A percentile compares a stretch with the other conserved stretches of the same genome.
phyloP scores from a whole-genome alignment of 2,888 invertebrate genomes.

The Hydroisotoma schaefferi region DNA sequence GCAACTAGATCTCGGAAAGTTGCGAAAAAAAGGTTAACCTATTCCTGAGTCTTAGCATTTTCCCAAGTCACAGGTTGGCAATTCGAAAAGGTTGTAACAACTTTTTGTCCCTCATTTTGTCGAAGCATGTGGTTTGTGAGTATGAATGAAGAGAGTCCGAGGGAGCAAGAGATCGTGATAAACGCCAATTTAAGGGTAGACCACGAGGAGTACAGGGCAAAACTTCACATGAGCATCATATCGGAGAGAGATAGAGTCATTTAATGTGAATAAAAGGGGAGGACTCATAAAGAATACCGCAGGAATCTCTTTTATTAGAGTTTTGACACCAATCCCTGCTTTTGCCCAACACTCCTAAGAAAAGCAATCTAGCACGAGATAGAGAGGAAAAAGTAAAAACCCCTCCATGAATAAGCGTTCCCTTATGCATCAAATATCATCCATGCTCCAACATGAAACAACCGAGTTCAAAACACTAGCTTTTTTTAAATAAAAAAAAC shows the following conservation, averaged over 20 bases:
- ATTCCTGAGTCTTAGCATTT: no score
- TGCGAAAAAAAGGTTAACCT: no score
- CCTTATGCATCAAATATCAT: no score
- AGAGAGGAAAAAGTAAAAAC: neutral
- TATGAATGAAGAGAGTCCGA: constrained; percentile 1
- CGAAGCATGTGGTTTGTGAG: no score
- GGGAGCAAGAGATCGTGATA: constrained; percentile 32
- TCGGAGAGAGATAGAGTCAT: constrained; percentile 25
- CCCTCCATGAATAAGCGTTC: no score
- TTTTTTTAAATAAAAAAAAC: neutral
- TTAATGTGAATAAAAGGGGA: constrained; percentile 20
- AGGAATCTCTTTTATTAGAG: constrained; percentile 47
- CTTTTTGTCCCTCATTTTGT: no score
- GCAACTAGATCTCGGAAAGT: no score
- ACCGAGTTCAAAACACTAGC: neutral
- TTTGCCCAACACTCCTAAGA: constrained; percentile 23
- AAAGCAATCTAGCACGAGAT: neutral
- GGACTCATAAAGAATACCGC: constrained; percentile 45
- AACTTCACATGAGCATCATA: constrained; percentile 1
- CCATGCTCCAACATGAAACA: no score
- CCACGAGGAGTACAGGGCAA: constrained; percentile 12
- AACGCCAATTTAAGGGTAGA: constrained; percentile 34
- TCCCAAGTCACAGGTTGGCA: no score
- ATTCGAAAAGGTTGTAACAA: no score
- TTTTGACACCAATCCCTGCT: constrained; percentile 39